A percentile compares a stretch with the other conserved stretches of the same genome.
These are phyloP conservation scores for Temnothorax unifasciatus DNA, from an alignment of 2,888 invertebrate genomes.

Conservation along the genomic window DNA sequence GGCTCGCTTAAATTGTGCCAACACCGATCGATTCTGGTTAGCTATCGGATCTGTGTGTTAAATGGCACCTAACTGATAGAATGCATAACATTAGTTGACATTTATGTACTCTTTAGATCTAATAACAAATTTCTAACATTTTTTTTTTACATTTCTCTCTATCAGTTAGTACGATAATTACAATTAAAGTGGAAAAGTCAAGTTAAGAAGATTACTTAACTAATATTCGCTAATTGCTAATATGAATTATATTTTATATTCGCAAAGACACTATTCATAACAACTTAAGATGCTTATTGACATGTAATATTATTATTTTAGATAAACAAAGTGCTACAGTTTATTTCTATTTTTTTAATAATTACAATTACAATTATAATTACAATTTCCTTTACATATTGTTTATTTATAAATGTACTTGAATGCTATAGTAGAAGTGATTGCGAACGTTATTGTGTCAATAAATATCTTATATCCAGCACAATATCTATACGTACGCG, in stretches of 20 bases:
- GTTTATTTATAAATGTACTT: neutral
- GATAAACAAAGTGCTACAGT: neutral
- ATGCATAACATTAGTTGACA: neutral
- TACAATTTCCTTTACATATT: neutral
- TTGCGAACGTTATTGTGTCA: neutral
- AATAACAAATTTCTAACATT: neutral
- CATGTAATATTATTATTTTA: neutral
- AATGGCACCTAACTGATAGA: conserved; percentile 64
- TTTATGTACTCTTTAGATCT: neutral
- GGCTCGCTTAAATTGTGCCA: conserved; percentile 70
- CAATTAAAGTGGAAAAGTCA: neutral
- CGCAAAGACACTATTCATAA: neutral
- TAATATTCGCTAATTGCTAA: neutral
- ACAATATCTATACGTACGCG: neutral
- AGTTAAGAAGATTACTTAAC: too few relatives aligned
- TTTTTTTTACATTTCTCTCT: neutral
- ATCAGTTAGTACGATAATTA: neutral
- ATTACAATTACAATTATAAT: too few relatives aligned
- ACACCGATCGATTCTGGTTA: conserved; percentile 67
- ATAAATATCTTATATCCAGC: neutral
- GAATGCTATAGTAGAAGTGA: neutral
- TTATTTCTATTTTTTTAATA: neutral
- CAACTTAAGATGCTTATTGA: neutral
- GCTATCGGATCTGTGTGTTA: conserved; percentile 67
- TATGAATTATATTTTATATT: neutral